Evolutionary conservation across 2,888 invertebrate genomes (phyloP).

Genomic region (Acholoe squamosa): DNA sequence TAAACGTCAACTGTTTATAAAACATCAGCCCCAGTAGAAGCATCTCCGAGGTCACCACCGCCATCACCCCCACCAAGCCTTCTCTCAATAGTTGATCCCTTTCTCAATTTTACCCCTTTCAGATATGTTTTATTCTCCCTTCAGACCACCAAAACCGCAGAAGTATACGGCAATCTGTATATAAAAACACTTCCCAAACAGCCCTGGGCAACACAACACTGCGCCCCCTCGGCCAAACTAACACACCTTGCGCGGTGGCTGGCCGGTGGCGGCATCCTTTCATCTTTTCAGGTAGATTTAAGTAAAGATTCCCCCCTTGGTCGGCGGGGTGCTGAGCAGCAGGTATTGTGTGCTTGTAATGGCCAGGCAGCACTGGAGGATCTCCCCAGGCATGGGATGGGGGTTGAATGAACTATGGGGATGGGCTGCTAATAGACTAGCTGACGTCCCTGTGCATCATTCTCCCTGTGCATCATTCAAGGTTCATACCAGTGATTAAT

Average conservation of each 20-base stretch:
- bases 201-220: conserved; percentile 33
- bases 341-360: conserved; percentile 11
- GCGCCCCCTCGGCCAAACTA: background rate
- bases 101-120: background rate
- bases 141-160: conserved; percentile 40
- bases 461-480: too few relatives aligned
- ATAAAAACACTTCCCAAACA: conserved; percentile 28
- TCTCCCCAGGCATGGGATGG: background rate
- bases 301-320: conserved; percentile 17
- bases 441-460: too few relatives aligned
- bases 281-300: conserved; percentile 30
- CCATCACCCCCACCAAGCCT: too few relatives aligned
- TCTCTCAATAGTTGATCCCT: background rate
- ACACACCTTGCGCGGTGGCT: background rate
- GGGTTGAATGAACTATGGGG: too few relatives aligned
- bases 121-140: background rate
- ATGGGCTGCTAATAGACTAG: too few relatives aligned
- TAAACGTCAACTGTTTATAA: too few relatives aligned
- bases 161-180: background rate
- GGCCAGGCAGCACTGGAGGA: background rate
- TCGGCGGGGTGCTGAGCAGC: background rate
- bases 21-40: too few relatives aligned
- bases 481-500: too few relatives aligned
- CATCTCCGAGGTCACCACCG: too few relatives aligned
- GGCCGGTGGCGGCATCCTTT: conserved; percentile 18